These are phyloP conservation scores for Siphonodentalium dalli DNA, from an alignment of 2,888 invertebrate species.

Conservation along the genomic window DNA sequence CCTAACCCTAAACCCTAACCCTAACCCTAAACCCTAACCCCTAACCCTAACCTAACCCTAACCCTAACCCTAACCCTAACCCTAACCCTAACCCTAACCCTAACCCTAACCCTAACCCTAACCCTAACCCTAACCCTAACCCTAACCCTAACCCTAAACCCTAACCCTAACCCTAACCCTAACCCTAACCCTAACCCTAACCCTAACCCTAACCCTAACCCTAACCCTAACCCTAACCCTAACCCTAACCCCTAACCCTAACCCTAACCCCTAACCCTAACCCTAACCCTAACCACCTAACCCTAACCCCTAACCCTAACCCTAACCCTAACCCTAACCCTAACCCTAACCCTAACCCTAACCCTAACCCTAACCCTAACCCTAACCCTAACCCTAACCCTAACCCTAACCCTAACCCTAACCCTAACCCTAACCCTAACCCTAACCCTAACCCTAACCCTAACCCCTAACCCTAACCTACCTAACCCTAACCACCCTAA, in stretches of 20 bases:
- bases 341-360: too few species aligned
- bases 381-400: too few species aligned
- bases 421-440: too few species aligned
- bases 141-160: slow-evolving; percentile 29
- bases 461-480: too few species aligned
- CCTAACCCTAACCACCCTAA: too few species aligned
- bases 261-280: slow-evolving; percentile 18
- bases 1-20: slow-evolving; percentile 6
- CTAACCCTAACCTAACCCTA: slow-evolving; percentile 32
- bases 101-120: slow-evolving; percentile 28
- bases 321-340: too few species aligned
- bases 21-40: slow-evolving; percentile 16
- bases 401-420: too few species aligned
- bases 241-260: slow-evolving; percentile 17
- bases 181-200: slow-evolving; percentile 20
- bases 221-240: slow-evolving; percentile 15
- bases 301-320: slow-evolving; percentile 17
- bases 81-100: slow-evolving; percentile 36
- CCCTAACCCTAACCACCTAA: slow-evolving; percentile 19
- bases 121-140: slow-evolving; percentile 12
- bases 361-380: too few species aligned
- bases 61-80: slow-evolving; percentile 34
- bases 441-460: too few species aligned
- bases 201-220: slow-evolving; percentile 16
- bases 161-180: slow-evolving; percentile 24